Conservation (phyloP, 2,888 invertebrate species). For the Unio delphinus region DNA sequence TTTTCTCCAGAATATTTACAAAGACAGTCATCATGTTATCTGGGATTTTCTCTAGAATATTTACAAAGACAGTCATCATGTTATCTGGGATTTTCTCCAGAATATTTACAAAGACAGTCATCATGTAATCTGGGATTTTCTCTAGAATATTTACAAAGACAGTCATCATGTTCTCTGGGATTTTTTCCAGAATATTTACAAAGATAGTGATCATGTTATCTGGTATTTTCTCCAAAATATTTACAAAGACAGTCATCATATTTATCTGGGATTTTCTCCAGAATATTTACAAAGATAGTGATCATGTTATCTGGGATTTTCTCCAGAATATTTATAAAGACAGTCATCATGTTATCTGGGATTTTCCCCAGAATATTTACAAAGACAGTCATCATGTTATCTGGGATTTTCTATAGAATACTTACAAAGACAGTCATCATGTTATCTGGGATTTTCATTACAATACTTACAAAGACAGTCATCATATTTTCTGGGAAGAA, state of each 20-base stretch:
- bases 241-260: too few species aligned
- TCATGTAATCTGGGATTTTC: conserved; percentile 83
- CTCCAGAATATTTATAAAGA: too few species aligned
- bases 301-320: too few species aligned
- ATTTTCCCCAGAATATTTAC: conserved; percentile 75
- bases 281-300: too few species aligned
- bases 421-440: too few species aligned
- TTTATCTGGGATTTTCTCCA: too few species aligned
- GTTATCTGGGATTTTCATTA: not conserved
- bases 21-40: conserved; percentile 88
- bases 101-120: conserved; percentile 85
- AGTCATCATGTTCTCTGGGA: too few species aligned
- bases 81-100: conserved; percentile 78
- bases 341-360: too few species aligned
- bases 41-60: conserved; percentile 76
- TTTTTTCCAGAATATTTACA: too few species aligned
- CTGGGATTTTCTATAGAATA: conserved; percentile 80
- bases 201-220: too few species aligned
- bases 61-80: conserved; percentile 88
- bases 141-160: too few species aligned
- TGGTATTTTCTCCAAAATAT: too few species aligned
- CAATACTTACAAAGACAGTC: conserved; percentile 84
- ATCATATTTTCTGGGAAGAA: conserved; percentile 90
- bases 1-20: conserved; percentile 75
- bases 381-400: conserved; percentile 88